Base-by-base conservation (phyloP, 2,797 vertebrate genomes). In the Austrolebias charrua region DNA sequence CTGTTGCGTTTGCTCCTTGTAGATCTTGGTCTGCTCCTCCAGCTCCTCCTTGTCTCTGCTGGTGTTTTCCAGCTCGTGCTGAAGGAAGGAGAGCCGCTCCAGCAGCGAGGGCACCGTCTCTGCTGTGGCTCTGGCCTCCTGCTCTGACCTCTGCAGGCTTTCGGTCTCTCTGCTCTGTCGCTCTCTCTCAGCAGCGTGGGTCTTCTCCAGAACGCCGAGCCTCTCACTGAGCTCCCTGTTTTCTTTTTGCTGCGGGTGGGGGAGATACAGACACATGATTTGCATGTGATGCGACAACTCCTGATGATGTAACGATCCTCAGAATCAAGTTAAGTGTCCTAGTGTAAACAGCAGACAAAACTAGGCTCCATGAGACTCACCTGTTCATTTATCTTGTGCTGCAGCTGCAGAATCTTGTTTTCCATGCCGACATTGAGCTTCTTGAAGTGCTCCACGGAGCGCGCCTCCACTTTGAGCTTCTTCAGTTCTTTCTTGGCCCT, bases 361-460 rank as follows among this genome's bases (percentile, higher is more conserved):
- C n/a, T 45, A 31, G 1, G 38, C 14, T n/a, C 9, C 47, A 29
- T 28, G 57, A 20, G n/a, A 56, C 75, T 69, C 57, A 98, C 97
- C 95, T 98, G 96, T 61, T 97, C 94, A 8, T 98, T 94, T 11
- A 98, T 90, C 88, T 95, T 98, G 55, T 94, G 89, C 78, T 99
- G 97, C 60, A 99, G 89, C 86, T 98, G 96, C 92, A 98, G 91
- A 76, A 99, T 98, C 90, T 98, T 98, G 85, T 98, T 98, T 90
- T 99, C 97, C 94, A 99, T 93, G 69, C 96, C 96, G 0, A 95
- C 57, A 60, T 96, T 95, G 58, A 98, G 95, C 54, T 94, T 96
- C 89, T 95, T 98, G 79, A 93, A 96, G 85, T 95, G 96, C 61
- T 95, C 96, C 20, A 97, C 96, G 0, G 97, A 98, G 38, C 96